Evolutionary conservation across 2,888 invertebrate species (phyloP).

Genomic region (Timandra comae): DNA sequence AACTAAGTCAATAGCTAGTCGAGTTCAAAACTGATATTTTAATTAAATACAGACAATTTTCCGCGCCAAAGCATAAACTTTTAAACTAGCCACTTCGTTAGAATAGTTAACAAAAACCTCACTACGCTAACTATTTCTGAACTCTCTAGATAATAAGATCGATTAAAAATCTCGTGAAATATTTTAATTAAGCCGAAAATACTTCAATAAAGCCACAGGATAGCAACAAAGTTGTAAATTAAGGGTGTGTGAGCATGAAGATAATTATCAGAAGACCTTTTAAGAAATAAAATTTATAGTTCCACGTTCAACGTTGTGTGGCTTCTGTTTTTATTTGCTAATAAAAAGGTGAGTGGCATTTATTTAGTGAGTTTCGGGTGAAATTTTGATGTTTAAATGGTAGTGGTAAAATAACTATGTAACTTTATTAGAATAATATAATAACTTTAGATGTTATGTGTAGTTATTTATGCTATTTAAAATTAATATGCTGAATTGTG

Average conservation of each 20-base stretch:
- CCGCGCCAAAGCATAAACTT: too few relatives aligned
- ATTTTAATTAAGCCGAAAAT: slow-evolving; percentile 67
- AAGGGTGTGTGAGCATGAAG: slow-evolving; percentile 41
- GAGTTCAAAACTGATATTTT: too few relatives aligned
- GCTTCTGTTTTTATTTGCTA: slow-evolving; percentile 65
- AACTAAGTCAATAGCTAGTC: too few relatives aligned
- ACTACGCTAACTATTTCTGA: too few relatives aligned
- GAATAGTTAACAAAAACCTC: slow-evolving; percentile 41
- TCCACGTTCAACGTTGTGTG: slow-evolving; percentile 32
- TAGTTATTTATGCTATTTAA: too few relatives aligned
- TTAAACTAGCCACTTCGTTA: slow-evolving; percentile 26
- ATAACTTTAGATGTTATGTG: too few relatives aligned
- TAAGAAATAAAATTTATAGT: slow-evolving; percentile 52
- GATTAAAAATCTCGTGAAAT: slow-evolving; percentile 39
- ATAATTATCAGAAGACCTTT: slow-evolving; percentile 50
- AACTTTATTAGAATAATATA: too few relatives aligned
- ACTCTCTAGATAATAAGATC: too few relatives aligned
- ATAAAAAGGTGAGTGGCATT: slow-evolving; percentile 67
- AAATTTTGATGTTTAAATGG: slow-evolving; percentile 4
- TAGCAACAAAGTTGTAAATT: slow-evolving; percentile 54
- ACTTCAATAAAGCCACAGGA: slow-evolving; percentile 57
- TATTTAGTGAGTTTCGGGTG: slow-evolving; percentile 36
- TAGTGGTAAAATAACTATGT: slow-evolving; percentile 4
- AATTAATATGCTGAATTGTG: too few relatives aligned
- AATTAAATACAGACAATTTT: too few relatives aligned